Base-by-base conservation (phyloP, 2,797 vertebrate genomes). In the Hippoglossus hippoglossus region DNA sequence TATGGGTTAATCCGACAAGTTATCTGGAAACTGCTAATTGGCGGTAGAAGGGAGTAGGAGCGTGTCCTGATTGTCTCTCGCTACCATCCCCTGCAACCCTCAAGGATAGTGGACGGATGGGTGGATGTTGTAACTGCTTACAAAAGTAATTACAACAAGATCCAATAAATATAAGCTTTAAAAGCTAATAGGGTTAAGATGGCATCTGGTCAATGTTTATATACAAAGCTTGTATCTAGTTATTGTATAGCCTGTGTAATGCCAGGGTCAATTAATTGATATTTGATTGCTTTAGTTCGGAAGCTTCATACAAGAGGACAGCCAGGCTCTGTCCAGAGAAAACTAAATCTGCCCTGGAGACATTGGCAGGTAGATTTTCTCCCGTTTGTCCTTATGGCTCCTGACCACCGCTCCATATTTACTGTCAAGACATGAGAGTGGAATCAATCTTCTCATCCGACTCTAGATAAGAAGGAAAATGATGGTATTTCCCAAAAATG, bases 201-300 rank as follows among this genome's bases (percentile, higher is more conserved):
- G 12, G 62, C 12, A 67, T 44, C 25, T 66, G n/a, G 28, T 22
- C 26, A 67, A 49, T 36, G n/a, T 75, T 66, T 39, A 13, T 12
- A 47, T 56, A 39, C 5, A 6, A 34, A 44, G 25, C 41, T 53
- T 41, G 18, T 13, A 41, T 63, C 5, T 26, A 47, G 21, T 28
- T 52, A 12, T 22, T 31, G 10, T 2, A 12, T 52, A 34, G 34
- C 10, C 22, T 51, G 50, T 24, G 12, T 15, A 9, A 24, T 12
- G 41, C 5, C 5, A 18, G 41, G 24, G 21, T 24, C 50, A 2
- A 51, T 22, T 51, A 24, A 15, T 51, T 51, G 50, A 24, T 51
- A 5, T 44, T 44, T 44, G 19, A 49, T 49, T 49, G 46, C 18
- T 49, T 49, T 7, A 19, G 7, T 19, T 18, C 2, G 46, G n/a